phyloP scores from a whole-genome alignment of 2,113 vertebrate species.

The Halichoerus grypus region DNA sequence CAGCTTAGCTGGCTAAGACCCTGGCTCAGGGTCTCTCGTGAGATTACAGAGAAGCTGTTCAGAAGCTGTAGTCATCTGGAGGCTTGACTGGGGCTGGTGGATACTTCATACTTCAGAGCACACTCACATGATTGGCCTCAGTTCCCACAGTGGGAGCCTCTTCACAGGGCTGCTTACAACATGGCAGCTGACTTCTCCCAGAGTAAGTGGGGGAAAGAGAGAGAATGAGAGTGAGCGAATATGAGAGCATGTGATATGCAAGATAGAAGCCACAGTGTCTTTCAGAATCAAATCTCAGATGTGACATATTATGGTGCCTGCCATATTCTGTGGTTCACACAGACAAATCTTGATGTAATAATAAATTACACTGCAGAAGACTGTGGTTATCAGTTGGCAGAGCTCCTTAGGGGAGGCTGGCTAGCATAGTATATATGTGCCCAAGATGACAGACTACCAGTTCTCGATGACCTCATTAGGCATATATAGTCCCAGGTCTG shows the following conservation, averaged over 20 bases:
- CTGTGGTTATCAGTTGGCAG: neutral
- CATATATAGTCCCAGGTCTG: neutral
- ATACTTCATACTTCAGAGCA: neutral
- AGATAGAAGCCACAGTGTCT: neutral
- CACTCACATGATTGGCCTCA: neutral
- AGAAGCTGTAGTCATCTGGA: neutral
- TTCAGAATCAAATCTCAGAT: neutral
- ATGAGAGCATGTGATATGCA: neutral
- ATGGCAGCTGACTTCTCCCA: neutral
- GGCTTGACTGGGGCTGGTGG: neutral
- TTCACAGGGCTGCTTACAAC: neutral
- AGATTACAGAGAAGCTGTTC: neutral
- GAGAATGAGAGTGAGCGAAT: no score
- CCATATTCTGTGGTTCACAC: neutral
- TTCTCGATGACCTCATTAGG: neutral
- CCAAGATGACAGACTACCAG: neutral
- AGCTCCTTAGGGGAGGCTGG: neutral
- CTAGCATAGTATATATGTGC: neutral
- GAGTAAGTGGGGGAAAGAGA: neutral
- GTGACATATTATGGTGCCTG: neutral
- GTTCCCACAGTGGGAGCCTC: neutral
- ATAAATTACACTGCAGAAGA: neutral
- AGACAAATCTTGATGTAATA: neutral
- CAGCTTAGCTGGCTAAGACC: neutral
- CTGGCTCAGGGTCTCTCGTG: neutral